Percentiles rank a stretch among this genome's conserved stretches.
Evolutionary conservation across 2,888 invertebrate species (phyloP).

Genomic region (Baccha elongata): DNA sequence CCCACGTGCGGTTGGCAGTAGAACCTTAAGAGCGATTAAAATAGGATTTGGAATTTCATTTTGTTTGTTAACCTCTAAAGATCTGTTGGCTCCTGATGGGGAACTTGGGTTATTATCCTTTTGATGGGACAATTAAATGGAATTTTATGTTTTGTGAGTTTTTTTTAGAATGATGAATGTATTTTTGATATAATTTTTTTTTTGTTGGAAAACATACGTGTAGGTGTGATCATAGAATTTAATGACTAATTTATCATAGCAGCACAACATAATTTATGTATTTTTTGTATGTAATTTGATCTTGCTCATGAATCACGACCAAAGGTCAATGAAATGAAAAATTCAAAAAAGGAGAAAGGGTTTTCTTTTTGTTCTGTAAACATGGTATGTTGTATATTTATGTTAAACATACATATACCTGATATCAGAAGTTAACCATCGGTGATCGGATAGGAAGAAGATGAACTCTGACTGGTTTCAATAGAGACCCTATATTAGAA

Average conservation of each 20-base stretch:
- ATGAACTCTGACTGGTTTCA: slow-evolving; percentile 64
- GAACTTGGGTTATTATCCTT: slow-evolving; percentile 55
- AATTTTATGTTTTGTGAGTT: slow-evolving; percentile 44
- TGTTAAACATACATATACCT: slow-evolving; percentile 2
- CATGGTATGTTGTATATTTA: not conserved
- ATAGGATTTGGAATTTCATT: slow-evolving; percentile 48
- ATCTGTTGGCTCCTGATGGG: slow-evolving; percentile 61
- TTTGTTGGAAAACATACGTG: slow-evolving; percentile 19
- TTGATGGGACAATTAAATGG: slow-evolving; percentile 64
- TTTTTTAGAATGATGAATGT: slow-evolving; percentile 59
- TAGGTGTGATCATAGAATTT: slow-evolving; percentile 47
- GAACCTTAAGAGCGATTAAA: slow-evolving; percentile 33
- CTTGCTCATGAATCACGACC: slow-evolving; percentile 66
- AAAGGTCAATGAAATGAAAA: slow-evolving; percentile 62
- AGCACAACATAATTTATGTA: slow-evolving; percentile 45
- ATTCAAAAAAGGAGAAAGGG: slow-evolving; percentile 46
- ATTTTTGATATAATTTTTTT: slow-evolving; percentile 60
- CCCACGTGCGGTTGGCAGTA: slow-evolving; percentile 52
- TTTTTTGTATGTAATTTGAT: slow-evolving; percentile 61
- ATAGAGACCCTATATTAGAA: slow-evolving; percentile 21
- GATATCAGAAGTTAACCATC: slow-evolving; percentile 46
- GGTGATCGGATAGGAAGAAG: slow-evolving; percentile 27
- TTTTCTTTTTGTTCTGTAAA: not conserved
- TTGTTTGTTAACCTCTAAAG: slow-evolving; percentile 32
- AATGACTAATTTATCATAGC: slow-evolving; percentile 66